Evolutionary conservation across 2,113 vertebrate species (phyloP).

Genomic region (Dermatemys mawii): DNA sequence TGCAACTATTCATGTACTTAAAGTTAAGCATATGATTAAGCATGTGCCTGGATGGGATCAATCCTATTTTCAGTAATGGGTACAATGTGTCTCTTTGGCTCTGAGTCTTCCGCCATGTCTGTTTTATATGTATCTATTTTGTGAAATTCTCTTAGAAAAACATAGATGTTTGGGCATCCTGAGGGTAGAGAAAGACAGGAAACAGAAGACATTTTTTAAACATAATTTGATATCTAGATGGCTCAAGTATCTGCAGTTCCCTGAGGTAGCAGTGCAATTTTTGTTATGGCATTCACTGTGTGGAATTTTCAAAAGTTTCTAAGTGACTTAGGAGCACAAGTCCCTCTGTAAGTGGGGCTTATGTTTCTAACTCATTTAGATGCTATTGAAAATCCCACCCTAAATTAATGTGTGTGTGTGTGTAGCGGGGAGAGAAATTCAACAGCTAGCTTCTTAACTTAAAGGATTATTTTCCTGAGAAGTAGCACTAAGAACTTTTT

Average conservation of each 20-base stretch:
- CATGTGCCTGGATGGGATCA: background rate
- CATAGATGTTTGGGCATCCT: background rate
- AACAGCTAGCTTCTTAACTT: background rate
- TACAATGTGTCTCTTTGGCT: background rate
- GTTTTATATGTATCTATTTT: background rate
- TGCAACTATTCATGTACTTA: background rate
- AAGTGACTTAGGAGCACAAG: background rate
- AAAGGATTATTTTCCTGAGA: constrained; percentile 7
- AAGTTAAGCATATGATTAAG: background rate
- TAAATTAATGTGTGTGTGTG: background rate
- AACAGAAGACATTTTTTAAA: background rate
- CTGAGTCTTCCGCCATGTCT: background rate
- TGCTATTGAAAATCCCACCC: background rate
- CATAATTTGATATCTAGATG: background rate
- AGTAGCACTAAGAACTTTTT: background rate
- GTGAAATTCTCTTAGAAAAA: background rate
- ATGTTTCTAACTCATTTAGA: background rate
- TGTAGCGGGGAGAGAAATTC: background rate
- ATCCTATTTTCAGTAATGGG: background rate
- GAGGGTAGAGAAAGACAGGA: background rate
- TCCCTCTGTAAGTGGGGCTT: background rate
- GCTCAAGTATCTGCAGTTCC: background rate
- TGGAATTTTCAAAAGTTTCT: background rate
- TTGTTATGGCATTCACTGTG: background rate
- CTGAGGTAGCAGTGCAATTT: background rate